These are phyloP conservation scores for Tragelaphus scriptus DNA, from an alignment of 2,113 vertebrate species.

Conservation along the genomic window DNA sequence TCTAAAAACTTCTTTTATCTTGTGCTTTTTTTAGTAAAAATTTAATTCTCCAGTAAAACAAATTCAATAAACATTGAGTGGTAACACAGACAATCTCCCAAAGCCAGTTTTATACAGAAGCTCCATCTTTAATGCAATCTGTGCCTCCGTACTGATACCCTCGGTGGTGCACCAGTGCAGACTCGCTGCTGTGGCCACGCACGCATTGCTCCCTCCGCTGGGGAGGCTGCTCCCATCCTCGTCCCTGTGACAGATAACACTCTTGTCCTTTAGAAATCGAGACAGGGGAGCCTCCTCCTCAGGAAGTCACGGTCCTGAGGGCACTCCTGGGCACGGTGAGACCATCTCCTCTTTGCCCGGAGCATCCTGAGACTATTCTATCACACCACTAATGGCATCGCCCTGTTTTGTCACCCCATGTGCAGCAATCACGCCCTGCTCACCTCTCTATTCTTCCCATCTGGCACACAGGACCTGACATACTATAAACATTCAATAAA, in stretches of 20 bases:
- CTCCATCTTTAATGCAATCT: not conserved
- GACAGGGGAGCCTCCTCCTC: not conserved
- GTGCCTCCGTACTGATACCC: rapidly evolving
- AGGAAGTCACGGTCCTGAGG: not conserved
- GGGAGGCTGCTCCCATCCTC: not conserved
- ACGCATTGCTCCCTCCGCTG: rapidly evolving
- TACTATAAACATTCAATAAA: not conserved
- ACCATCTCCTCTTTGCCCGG: not conserved
- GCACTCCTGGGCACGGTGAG: not conserved
- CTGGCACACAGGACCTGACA: not conserved
- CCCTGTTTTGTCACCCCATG: not conserved
- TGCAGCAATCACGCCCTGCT: not conserved
- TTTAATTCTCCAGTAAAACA: not conserved
- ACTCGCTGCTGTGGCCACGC: rapidly evolving
- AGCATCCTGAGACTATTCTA: not conserved
- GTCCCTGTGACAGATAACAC: not conserved
- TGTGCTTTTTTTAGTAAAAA: not conserved
- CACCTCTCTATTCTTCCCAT: not conserved
- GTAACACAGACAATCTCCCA: not conserved
- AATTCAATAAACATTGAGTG: not conserved
- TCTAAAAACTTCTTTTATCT: not conserved
- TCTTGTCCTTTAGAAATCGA: not conserved
- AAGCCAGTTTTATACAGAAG: not conserved
- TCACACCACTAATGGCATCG: not conserved
- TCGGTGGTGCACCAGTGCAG: rapidly evolving